Conservation (phyloP, 2,888 invertebrate genomes). For the Augiades crinisus region DNA sequence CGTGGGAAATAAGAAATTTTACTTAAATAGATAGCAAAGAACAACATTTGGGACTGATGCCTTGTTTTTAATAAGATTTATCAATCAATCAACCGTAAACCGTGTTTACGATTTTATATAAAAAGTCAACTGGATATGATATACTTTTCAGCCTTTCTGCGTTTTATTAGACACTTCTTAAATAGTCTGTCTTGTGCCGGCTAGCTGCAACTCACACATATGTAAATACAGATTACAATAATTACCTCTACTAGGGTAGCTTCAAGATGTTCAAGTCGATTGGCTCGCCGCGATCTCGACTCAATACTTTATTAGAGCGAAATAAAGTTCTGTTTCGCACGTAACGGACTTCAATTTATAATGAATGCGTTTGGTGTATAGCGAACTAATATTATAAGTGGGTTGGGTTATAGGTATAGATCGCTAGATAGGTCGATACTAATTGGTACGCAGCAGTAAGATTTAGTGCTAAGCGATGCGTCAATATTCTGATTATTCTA, state of each 20-base stretch:
- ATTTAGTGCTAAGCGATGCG: slow-evolving; percentile 24
- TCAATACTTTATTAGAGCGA: background rate
- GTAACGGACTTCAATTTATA: slow-evolving; percentile 4
- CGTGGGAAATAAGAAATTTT: too few relatives aligned
- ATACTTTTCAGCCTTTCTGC: too few relatives aligned
- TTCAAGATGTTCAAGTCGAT: slow-evolving; percentile 36
- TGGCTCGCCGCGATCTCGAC: slow-evolving; percentile 1
- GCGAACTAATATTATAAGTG: slow-evolving; percentile 20
- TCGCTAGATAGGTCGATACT: slow-evolving; percentile 18
- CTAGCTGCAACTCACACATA: slow-evolving; percentile 19
- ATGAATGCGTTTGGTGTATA: slow-evolving; percentile 25
- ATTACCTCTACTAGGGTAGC: slow-evolving; percentile 52
- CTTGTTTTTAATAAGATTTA: too few relatives aligned
- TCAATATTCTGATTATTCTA: slow-evolving; percentile 21
- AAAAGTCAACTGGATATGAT: too few relatives aligned
- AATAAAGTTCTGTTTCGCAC: slow-evolving; percentile 8
- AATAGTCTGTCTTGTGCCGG: background rate
- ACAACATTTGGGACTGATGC: too few relatives aligned
- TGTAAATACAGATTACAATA: slow-evolving; percentile 51
- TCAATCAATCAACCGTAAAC: too few relatives aligned
- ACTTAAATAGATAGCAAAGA: too few relatives aligned
- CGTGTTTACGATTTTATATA: too few relatives aligned
- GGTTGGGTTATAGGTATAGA: background rate
- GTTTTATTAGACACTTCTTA: background rate
- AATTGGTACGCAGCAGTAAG: slow-evolving; percentile 21